phyloP scores from a whole-genome alignment of 2,797 vertebrate species.

The Telmatherina bonti region DNA sequence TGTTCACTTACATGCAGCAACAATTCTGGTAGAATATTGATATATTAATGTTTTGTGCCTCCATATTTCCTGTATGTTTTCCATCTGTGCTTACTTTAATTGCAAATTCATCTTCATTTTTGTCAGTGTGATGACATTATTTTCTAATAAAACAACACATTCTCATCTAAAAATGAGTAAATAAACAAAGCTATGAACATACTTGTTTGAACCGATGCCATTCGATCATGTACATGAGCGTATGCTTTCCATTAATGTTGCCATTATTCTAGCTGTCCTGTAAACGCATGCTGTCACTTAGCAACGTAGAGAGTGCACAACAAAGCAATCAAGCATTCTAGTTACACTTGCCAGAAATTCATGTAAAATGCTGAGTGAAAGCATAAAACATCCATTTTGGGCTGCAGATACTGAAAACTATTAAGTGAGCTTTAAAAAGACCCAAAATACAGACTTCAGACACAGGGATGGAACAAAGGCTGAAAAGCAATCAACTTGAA shows the following conservation, averaged over 20 bases:
- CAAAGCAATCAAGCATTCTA: slow-evolving; percentile 2
- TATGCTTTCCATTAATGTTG: not conserved
- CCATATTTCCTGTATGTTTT: slow-evolving; percentile 8
- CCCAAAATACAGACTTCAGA: not conserved
- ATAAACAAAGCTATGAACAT: not conserved
- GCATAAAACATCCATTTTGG: not conserved
- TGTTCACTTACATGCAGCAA: slow-evolving; percentile 1
- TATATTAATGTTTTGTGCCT: slow-evolving; percentile 7
- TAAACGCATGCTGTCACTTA: slow-evolving; percentile 2
- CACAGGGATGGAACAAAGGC: not conserved
- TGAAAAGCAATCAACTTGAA: not conserved
- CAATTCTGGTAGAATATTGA: not conserved
- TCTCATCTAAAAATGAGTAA: slow-evolving; percentile 10
- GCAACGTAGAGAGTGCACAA: not conserved
- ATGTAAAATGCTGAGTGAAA: not conserved
- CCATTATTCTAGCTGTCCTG: slow-evolving; percentile 2
- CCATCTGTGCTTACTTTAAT: slow-evolving; percentile 29
- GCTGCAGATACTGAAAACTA: not conserved
- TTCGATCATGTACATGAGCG: not conserved
- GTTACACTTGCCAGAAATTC: not conserved
- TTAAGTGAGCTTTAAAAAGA: too few species aligned
- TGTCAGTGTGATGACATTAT: slow-evolving; percentile 30
- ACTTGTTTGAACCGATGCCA: not conserved
- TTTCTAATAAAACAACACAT: slow-evolving; percentile 25
- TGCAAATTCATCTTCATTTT: slow-evolving; percentile 36